Conservation (phyloP, 1,140 invertebrate genomes). For the Brachionus paranguensis region DNA sequence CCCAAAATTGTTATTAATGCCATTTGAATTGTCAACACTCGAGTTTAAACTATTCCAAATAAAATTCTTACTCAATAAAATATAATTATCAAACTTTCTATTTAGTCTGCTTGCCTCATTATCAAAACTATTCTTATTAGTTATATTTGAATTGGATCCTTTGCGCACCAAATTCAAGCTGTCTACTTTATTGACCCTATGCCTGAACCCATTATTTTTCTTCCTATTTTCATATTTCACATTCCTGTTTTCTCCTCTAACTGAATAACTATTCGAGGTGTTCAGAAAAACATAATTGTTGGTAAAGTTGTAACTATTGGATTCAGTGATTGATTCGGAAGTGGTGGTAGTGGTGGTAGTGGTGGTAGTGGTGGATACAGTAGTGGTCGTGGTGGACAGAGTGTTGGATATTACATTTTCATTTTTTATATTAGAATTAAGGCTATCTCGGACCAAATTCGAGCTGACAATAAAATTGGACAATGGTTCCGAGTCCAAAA, state of each 20-base stretch:
- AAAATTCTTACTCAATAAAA: background rate
- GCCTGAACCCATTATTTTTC: background rate
- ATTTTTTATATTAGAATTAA: constrained; percentile 12
- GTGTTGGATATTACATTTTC: background rate
- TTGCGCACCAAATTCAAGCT: background rate
- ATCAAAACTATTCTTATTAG: background rate
- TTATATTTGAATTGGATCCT: background rate
- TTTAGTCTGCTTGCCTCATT: background rate
- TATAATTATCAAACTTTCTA: background rate
- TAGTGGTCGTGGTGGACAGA: background rate
- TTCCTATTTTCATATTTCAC: background rate
- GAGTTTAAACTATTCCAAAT: background rate
- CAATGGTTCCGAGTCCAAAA: background rate
- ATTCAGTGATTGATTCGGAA: background rate
- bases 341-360: no score
- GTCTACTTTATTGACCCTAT: background rate
- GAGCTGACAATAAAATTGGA: background rate
- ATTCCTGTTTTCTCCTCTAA: background rate
- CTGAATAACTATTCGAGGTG: background rate
- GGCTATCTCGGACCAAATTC: background rate
- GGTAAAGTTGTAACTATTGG: background rate
- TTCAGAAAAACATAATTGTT: background rate
- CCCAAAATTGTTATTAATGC: background rate
- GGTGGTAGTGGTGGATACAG: background rate
- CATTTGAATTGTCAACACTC: background rate